Conservation (phyloP, 2,888 invertebrate genomes). For the Lepeophtheirus nordmannii region DNA sequence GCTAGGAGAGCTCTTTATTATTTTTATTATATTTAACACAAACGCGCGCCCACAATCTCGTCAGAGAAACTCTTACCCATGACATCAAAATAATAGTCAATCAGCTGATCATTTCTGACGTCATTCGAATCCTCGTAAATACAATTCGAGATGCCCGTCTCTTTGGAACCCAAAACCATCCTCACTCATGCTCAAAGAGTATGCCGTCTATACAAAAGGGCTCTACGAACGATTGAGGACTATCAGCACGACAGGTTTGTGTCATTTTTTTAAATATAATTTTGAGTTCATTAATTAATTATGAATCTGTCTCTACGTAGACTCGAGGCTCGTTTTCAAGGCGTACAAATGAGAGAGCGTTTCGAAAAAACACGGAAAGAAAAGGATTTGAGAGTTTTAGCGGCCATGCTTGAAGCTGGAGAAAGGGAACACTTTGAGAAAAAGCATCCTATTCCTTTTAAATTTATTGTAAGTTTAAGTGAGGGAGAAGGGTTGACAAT, state of each 20-base stretch:
- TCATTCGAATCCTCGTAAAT: too few species aligned
- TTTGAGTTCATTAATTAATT: neutral
- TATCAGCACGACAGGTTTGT: neutral
- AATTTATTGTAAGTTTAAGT: neutral
- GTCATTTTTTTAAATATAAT: neutral
- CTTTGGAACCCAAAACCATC: constrained; percentile 15
- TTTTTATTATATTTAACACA: too few species aligned
- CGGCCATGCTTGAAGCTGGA: constrained; percentile 15
- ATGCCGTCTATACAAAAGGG: constrained; percentile 21
- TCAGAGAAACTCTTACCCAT: too few species aligned
- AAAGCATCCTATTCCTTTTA: neutral
- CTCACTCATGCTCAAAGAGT: constrained; percentile 20
- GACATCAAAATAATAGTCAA: too few species aligned
- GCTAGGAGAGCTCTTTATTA: too few species aligned
- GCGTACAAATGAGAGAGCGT: neutral
- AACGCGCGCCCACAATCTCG: too few species aligned
- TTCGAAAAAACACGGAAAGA: constrained; percentile 22
- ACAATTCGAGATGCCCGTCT: neutral
- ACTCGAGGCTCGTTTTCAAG: constrained; percentile 10
- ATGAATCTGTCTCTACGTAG: neutral
- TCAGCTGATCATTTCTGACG: too few species aligned
- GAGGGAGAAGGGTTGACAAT: too few species aligned
- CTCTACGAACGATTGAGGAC: neutral
- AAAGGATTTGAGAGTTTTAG: constrained; percentile 18
- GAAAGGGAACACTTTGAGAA: constrained; percentile 18